Percentiles rank a stretch among this genome's conserved stretches.
These are phyloP conservation scores for Thinocorus orbignyianus DNA, from an alignment of 2,113 vertebrate species.

Conservation along the genomic window DNA sequence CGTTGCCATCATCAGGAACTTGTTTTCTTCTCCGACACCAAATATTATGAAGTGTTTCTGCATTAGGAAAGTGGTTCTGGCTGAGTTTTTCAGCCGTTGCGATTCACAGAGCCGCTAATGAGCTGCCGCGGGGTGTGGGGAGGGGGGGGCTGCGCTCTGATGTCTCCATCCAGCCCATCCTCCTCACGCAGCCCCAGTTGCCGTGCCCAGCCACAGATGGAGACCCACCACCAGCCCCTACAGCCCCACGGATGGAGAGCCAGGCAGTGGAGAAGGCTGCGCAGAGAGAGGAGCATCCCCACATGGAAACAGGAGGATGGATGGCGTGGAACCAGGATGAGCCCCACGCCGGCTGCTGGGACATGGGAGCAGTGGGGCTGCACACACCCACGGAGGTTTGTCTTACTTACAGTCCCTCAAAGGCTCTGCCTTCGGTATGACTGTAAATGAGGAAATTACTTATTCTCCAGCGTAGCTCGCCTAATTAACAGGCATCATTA, in stretches of 20 bases:
- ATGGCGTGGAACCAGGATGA: accelerated
- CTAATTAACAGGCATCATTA: constrained; percentile 55
- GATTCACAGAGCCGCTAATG: constrained; percentile 24
- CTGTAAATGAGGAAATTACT: constrained; percentile 46
- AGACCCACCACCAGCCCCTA: neutral
- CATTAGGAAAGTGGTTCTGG: neutral
- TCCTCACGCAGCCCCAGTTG: neutral
- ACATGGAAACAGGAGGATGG: accelerated
- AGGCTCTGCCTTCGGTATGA: neutral
- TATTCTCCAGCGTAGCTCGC: neutral
- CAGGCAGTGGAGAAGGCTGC: neutral
- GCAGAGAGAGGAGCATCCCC: neutral
- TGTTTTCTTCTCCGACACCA: constrained; percentile 45
- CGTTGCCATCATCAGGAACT: neutral
- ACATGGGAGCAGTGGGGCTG: neutral
- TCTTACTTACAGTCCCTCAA: neutral
- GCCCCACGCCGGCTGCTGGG: accelerated
- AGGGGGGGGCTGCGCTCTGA: neutral
- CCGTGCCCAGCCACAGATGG: accelerated
- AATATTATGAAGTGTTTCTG: constrained; percentile 66
- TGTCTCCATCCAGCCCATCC: constrained; percentile 13
- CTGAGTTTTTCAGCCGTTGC: constrained; percentile 4
- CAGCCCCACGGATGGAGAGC: neutral
- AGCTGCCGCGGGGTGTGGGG: neutral
- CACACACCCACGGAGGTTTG: neutral